Evolutionary conservation across 2,888 invertebrate species (phyloP), one percentile per base, ranked within the genome.

Genomic region (Hipparchia sbordonii): DNA sequence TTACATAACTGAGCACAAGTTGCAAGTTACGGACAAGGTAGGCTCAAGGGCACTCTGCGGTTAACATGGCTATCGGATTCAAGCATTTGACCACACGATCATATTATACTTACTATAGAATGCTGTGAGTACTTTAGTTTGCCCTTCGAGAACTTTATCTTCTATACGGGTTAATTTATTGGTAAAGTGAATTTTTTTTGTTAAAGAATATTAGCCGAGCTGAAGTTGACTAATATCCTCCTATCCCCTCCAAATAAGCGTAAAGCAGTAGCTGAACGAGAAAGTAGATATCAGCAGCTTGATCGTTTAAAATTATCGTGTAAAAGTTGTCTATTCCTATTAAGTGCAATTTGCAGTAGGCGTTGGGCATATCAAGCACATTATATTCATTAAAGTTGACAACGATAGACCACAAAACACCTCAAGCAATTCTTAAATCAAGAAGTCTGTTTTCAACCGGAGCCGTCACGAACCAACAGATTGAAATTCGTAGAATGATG

Each of bases 1-100:
- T 75, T 72, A 75, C 70, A 67, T 76, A 71, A 76, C 65, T 72
- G 70, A 74, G 52, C 61, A 74, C 71, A 72, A 63, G 74, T 69
- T 69, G 74, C 65, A 70, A 61, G 75, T 67, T 72, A 73, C 70
- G 75, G 72, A 74, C 81, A 81, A 81, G 79, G 78, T 80, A 78
- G 74, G 60, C 74, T 77, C 79, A 80, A 82, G 84, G 82, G 76
- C 79, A 76, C 59, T 60, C 72, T 80, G 84, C 75, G 84, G 84
- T 82, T 78, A 71, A 71, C 74, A 71, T 67, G 75, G 73, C 70
- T 74, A 76, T 76, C 76, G 68, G 69, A 74, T 77, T 74, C 74
- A 72, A 72, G 69, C 70, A 73, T 72, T 76, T 72, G 77, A 77
- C 77, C 77, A 62, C 77, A 77, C 62, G 72, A 72, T 68, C 65